These are phyloP conservation scores for Macrotis lagotis DNA, from an alignment of 2,113 vertebrate genomes.

Conservation along the genomic window DNA sequence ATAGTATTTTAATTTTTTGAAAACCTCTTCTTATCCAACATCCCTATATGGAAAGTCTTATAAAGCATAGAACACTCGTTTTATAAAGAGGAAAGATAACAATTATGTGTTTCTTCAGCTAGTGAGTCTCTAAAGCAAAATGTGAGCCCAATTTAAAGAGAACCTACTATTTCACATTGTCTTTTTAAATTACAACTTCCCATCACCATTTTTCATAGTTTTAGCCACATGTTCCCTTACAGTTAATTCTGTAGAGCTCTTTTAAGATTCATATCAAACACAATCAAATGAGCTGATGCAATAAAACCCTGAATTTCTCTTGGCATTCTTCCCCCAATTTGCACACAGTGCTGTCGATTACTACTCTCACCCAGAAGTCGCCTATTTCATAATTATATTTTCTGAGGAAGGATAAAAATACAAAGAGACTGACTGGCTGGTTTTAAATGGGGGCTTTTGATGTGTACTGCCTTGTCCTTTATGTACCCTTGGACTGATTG, in stretches of 20 bases:
- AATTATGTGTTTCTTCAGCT: background rate
- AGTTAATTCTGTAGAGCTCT: background rate
- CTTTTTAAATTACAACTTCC: background rate
- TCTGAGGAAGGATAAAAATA: slow-evolving; percentile 17
- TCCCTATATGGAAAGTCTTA: background rate
- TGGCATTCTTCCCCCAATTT: background rate
- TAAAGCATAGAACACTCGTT: background rate
- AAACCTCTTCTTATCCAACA: background rate
- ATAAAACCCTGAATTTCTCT: background rate
- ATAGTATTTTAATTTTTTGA: background rate
- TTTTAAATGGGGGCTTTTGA: slow-evolving; percentile 26
- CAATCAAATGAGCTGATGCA: background rate
- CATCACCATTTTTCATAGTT: background rate
- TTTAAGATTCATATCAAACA: background rate
- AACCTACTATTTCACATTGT: background rate
- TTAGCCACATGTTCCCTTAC: background rate
- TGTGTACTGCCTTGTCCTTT: background rate
- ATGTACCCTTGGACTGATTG: slow-evolving; percentile 35
- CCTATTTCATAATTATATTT: slow-evolving; percentile 16
- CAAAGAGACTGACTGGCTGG: background rate
- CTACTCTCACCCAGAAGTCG: slow-evolving; percentile 34
- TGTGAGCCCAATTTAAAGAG: background rate
- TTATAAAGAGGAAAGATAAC: background rate
- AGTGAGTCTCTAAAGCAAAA: background rate
- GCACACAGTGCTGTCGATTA: background rate